phyloP scores from a whole-genome alignment of 2,113 vertebrate genomes.

The Cryptoleucopteryx plumbea region DNA sequence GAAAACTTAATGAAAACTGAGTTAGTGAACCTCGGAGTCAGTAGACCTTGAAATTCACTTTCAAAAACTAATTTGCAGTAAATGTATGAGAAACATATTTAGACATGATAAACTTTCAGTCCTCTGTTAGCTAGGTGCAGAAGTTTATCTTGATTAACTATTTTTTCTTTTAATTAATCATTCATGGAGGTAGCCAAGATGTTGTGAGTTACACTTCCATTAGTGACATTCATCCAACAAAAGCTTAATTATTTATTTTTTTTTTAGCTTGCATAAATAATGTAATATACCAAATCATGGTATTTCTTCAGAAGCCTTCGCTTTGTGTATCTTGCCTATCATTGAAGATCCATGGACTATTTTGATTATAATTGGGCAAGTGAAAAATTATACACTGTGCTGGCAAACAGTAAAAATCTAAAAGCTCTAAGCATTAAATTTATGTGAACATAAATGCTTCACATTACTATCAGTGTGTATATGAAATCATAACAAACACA shows the following conservation, averaged over 20 bases:
- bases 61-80: conserved; percentile 99
- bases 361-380: neutral
- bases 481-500: neutral
- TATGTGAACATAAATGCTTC: neutral
- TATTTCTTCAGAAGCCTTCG: neutral
- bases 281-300: neutral
- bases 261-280: neutral
- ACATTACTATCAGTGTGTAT: neutral
- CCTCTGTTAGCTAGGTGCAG: conserved; percentile 64
- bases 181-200: neutral
- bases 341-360: neutral
- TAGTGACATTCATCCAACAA: conserved; percentile 8
- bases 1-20: conserved; percentile 97
- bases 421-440: neutral
- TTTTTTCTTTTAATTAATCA: conserved; percentile 75
- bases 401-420: neutral
- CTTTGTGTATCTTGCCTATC: neutral
- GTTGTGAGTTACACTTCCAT: neutral
- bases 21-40: conserved; percentile 88
- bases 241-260: neutral
- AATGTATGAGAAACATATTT: conserved; percentile 96
- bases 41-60: conserved; percentile 98
- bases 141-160: conserved; percentile 80
- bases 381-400: neutral
- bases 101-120: conserved; percentile 82